Percentiles rank a stretch among this genome's conserved stretches.
Conservation (phyloP, 2,797 vertebrate species). For the Sebastes hubbsi region DNA sequence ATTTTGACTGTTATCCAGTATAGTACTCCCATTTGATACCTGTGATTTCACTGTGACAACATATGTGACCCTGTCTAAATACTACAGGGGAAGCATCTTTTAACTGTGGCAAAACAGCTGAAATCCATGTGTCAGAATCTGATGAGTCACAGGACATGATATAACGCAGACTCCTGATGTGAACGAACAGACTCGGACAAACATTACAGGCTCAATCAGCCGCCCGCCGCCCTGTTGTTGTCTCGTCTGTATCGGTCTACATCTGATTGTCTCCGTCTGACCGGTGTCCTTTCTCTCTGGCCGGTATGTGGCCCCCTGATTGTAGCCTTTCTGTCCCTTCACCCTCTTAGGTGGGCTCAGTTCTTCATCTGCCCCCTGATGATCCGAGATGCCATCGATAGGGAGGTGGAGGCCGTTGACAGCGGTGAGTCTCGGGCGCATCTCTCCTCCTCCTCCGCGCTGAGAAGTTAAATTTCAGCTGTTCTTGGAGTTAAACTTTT, state of each 20-base stretch:
- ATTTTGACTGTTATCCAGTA: not conserved
- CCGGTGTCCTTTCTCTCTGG: not conserved
- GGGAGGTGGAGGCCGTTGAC: conserved; percentile 97
- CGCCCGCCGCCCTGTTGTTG: not conserved
- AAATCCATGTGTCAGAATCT: not conserved
- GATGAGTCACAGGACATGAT: not conserved
- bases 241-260: conserved; percentile 3
- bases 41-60: not conserved
- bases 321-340: conserved; percentile 22
- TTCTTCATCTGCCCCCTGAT: conserved; percentile 98
- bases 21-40: not conserved
- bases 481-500: not conserved
- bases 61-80: not conserved
- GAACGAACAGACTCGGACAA: not conserved
- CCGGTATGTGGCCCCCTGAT: conserved; percentile 13
- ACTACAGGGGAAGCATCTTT: not conserved
- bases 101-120: not conserved
- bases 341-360: conserved; percentile 91
- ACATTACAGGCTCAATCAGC: conserved; percentile 16
- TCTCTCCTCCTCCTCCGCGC: not conserved
- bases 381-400: conserved; percentile 95
- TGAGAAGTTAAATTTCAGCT: not conserved
- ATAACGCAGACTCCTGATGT: not conserved
- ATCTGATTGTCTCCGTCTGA: conserved; percentile 43
- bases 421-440: conserved; percentile 85